phyloP scores from a whole-genome alignment of 2,113 vertebrate genomes.

The Choloepus hoffmanni region DNA sequence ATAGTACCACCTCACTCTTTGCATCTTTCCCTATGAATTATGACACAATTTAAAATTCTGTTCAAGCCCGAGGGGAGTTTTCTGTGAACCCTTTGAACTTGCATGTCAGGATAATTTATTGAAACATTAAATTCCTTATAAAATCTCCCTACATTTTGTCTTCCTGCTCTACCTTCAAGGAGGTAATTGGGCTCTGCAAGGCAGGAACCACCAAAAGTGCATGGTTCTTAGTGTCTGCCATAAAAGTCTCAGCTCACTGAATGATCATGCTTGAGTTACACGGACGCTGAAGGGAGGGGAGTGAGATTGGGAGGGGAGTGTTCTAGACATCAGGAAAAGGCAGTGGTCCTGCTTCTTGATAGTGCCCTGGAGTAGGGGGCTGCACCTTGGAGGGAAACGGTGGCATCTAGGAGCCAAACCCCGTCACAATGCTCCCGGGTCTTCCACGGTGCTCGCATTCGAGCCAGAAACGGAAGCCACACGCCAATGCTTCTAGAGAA shows the following conservation, averaged over 20 bases:
- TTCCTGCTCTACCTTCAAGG: not conserved
- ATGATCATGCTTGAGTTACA: not conserved
- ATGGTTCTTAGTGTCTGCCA: not conserved
- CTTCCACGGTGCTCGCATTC: too few relatives aligned
- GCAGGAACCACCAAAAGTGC: not conserved
- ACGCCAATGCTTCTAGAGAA: rapidly evolving
- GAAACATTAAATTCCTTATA: not conserved
- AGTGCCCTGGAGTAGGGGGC: not conserved
- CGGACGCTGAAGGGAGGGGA: not conserved
- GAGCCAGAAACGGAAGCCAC: not conserved
- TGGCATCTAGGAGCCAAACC: not conserved
- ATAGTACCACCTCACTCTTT: not conserved
- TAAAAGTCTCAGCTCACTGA: not conserved
- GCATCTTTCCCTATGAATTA: not conserved
- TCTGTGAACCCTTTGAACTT: not conserved
- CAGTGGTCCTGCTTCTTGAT: not conserved
- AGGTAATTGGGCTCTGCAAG: not conserved
- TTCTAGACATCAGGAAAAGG: not conserved
- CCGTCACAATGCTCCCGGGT: not conserved
- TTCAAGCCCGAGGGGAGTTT: not conserved
- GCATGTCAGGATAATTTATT: not conserved
- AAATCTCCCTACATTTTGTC: not conserved
- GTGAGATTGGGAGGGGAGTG: not conserved
- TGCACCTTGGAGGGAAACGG: too few relatives aligned
- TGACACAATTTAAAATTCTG: not conserved